Base-by-base conservation (phyloP, 2,113 vertebrate genomes). In the Proterorhinus semilunaris region DNA sequence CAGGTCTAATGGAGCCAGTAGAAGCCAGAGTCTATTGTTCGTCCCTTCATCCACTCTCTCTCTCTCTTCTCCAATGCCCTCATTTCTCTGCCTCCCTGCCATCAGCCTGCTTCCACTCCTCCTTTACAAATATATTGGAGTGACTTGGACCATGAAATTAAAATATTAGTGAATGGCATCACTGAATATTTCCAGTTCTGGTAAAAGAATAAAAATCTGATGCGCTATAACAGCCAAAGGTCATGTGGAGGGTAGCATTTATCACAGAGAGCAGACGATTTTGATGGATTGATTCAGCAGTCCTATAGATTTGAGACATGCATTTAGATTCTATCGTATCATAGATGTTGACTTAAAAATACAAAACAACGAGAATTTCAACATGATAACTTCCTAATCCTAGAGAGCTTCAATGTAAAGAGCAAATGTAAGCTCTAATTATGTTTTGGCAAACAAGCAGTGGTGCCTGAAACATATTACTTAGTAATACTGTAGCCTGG, bases 101-200 rank as follows among this genome's bases (percentile, higher is more conserved):
- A 47, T 66, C 66, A 68, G 74, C 71, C 42, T 43, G 71, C 72
- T 61, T 12, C 62, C 65, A 58, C 75, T 69, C 71, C 64, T 62
- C 82, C 68, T 84, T 88, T 89, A 81, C 82, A 87, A 87, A 88
- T 81, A 89, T 91, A 90, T 90, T 89, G 82, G 86, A 77, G 84
- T 83, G 83, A 87, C 86, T 73, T 90, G 87, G 85, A 91, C 83
- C 92, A 92, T 91, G 91, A 93, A 92, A 93, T 93, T 90, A 92
- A 91, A 92, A 90, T 89, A 92, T 91, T 88, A 88, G 80, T 83
- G 79, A 88, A 80, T 85, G 89, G 87, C 90, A 85, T 91, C 86
- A 91, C 82, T 86, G 82, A 90, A 92, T 91, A 89, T 90, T 87
- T 87, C 66, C 82, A 81, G 73, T 84, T 88, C 78, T 86, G 73